A percentile compares a stretch with the other conserved stretches of the same genome.
These are phyloP conservation scores for Arbacia lixula DNA, from an alignment of 53 echinoderm and acorn worm genomes.

Conservation along the genomic window DNA sequence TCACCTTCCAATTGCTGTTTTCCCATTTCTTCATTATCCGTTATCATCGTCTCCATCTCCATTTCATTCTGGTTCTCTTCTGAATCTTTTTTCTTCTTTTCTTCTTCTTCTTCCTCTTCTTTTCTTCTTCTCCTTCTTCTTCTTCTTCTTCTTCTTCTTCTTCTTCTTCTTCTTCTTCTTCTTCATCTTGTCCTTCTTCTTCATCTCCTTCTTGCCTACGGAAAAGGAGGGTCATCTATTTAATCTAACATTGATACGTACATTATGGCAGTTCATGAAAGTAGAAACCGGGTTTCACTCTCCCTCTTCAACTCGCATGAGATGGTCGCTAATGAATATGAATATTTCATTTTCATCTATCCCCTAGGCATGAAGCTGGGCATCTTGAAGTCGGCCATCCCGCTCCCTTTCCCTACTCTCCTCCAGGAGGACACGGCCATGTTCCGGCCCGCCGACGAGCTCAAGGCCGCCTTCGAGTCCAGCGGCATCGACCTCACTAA, in stretches of 20 bases:
- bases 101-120: neutral
- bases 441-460: slow-evolving; percentile 13
- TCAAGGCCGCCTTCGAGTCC: neutral
- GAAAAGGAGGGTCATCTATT: neutral
- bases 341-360: too few species aligned
- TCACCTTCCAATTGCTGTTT: too few species aligned
- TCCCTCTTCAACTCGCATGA: too few species aligned
- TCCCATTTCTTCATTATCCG: neutral
- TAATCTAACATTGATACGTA: neutral
- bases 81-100: neutral
- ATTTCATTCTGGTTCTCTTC: neutral
- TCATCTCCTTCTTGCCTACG: neutral
- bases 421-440: slow-evolving; percentile 5
- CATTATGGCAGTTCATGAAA: too few species aligned
- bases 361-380: slow-evolving; percentile 28
- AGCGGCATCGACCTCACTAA: slow-evolving; percentile 26
- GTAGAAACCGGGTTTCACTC: too few species aligned
- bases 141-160: neutral
- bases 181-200: neutral
- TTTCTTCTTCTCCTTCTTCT: neutral
- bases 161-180: neutral
- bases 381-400: neutral
- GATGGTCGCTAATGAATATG: too few species aligned
- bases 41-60: neutral
- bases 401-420: slow-evolving; percentile 30